Evolutionary conservation across 2,888 invertebrate species (phyloP).

Genomic region (Hecatera dysodea): DNA sequence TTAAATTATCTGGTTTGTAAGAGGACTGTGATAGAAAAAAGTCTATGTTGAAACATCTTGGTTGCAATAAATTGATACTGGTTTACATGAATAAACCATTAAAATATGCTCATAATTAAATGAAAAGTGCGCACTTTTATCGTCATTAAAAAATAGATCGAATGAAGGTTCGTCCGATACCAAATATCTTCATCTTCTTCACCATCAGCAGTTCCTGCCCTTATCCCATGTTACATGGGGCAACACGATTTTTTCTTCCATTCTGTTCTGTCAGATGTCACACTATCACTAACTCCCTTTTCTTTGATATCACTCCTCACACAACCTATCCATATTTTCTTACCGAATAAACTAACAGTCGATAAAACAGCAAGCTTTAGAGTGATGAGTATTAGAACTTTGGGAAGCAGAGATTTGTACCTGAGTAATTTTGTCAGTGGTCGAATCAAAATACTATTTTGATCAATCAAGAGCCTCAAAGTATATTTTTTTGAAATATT

Average conservation of each 20-base stretch:
- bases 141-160: background rate
- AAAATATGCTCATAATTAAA: background rate
- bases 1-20: background rate
- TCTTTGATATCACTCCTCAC: no score
- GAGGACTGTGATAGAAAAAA: background rate
- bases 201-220: no score
- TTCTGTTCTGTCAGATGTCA: no score
- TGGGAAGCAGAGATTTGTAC: background rate
- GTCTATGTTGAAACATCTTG: background rate
- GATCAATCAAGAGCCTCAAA: background rate
- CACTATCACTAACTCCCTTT: no score
- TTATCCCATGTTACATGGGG: no score
- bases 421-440: background rate
- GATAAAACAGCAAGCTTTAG: constrained; percentile 19
- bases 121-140: background rate
- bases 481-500: background rate
- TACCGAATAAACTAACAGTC: constrained; percentile 16
- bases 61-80: constrained; percentile 6
- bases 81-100: constrained; percentile 11
- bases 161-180: background rate
- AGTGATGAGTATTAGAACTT: constrained; percentile 34
- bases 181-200: no score
- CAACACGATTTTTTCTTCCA: no score
- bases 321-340: no score
- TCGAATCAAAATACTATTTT: constrained; percentile 3